Conservation (phyloP, 2,888 invertebrate genomes). For the Lasioglossum pauxillum region DNA sequence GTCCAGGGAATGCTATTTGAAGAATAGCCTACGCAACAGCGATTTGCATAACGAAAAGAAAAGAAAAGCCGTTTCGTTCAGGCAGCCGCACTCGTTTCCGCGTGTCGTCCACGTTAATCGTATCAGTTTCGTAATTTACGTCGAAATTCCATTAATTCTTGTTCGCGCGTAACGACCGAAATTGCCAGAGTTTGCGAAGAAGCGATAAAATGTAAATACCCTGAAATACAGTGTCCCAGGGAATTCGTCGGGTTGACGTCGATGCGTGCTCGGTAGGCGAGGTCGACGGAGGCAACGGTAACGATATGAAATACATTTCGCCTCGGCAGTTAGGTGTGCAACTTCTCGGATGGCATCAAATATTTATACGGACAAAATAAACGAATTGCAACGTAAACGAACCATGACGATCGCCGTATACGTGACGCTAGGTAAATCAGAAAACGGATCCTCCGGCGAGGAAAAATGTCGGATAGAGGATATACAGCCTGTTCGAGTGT, state of each 20-base stretch:
- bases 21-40: background rate
- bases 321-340: conserved; percentile 63
- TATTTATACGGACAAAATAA: conserved; percentile 79
- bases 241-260: conserved; percentile 68
- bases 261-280: conserved; percentile 32
- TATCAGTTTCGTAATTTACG: conserved; percentile 57
- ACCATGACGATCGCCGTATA: conserved; percentile 51
- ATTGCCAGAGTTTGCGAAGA: conserved; percentile 69
- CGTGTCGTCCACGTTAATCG: conserved; percentile 50
- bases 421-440: conserved; percentile 70
- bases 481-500: background rate
- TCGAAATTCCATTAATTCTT: conserved; percentile 32
- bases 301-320: conserved; percentile 71
- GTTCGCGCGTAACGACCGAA: conserved; percentile 50
- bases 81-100: background rate
- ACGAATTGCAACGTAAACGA: conserved; percentile 78
- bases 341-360: conserved; percentile 74
- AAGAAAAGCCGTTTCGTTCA: background rate
- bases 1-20: background rate
- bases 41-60: background rate
- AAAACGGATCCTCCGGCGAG: conserved; percentile 52
- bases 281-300: conserved; percentile 55
- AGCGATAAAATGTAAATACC: conserved; percentile 77
- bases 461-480: conserved; percentile 46
- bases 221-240: conserved; percentile 74